Evolutionary conservation across 2,113 vertebrate species (phyloP).

Genomic region (Mastomys natalensis): DNA sequence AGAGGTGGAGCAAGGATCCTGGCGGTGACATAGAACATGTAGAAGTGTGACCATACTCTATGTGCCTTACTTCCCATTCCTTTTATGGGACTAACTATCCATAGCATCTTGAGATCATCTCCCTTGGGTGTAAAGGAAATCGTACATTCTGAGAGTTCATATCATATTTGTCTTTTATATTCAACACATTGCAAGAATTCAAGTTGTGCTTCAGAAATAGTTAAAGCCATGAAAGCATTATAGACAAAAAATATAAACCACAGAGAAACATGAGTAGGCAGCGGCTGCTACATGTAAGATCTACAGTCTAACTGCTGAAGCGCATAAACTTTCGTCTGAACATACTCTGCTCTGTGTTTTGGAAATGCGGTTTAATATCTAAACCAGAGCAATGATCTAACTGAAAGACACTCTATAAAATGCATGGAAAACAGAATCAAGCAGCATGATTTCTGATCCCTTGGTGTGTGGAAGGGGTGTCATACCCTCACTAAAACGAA

Average conservation of each 20-base stretch:
- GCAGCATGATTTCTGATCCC: background rate
- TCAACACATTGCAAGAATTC: background rate
- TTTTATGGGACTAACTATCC: background rate
- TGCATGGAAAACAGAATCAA: background rate
- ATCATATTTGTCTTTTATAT: slow-evolving; percentile 30
- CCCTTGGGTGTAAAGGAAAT: background rate
- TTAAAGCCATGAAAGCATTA: background rate
- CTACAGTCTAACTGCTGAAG: background rate
- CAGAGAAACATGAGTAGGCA: background rate
- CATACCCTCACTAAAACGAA: background rate
- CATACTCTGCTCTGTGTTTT: background rate
- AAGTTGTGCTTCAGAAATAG: slow-evolving; percentile 28
- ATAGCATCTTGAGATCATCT: background rate
- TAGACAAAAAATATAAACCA: slow-evolving; percentile 1
- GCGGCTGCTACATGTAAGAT: background rate
- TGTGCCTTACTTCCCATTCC: background rate
- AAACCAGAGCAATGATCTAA: slow-evolving; percentile 26
- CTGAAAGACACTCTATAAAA: slow-evolving; percentile 47
- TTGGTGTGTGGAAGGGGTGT: background rate
- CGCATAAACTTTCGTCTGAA: slow-evolving; percentile 26
- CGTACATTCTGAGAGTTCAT: background rate
- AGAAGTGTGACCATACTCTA: background rate
- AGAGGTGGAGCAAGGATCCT: background rate
- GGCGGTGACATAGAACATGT: background rate
- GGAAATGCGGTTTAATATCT: slow-evolving; percentile 42